phyloP scores from a whole-genome alignment of 2,888 invertebrate genomes.

The Leucophenga maculata region DNA sequence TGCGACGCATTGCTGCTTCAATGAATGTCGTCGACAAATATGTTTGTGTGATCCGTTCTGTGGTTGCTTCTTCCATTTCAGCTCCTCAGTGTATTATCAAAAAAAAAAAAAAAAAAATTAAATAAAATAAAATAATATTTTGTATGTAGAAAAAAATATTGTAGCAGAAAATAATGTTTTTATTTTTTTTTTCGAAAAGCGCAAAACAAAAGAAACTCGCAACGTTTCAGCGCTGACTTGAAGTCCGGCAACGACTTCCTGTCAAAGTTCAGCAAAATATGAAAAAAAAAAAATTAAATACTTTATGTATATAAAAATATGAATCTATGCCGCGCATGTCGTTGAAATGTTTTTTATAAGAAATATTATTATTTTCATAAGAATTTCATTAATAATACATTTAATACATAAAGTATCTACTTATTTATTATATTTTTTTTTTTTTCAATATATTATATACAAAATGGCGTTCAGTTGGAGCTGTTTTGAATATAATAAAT shows the following conservation, averaged over 20 bases:
- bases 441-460: not conserved
- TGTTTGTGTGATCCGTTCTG: not conserved
- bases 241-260: slow-evolving; percentile 46
- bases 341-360: not conserved
- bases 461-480: not conserved
- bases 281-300: slow-evolving; percentile 30
- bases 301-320: slow-evolving; percentile 14
- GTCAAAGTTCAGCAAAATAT: slow-evolving; percentile 50
- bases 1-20: not conserved
- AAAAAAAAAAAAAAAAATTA: slow-evolving; percentile 26
- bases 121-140: not conserved
- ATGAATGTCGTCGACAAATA: not conserved
- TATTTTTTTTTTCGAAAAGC: slow-evolving; percentile 9
- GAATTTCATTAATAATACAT: not conserved
- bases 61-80: no score
- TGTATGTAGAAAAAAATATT: slow-evolving; percentile 4
- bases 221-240: slow-evolving; percentile 20
- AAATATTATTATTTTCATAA: not conserved
- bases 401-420: no score
- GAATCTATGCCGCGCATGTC: not conserved
- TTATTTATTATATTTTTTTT: no score
- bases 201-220: slow-evolving; percentile 42
- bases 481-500: no score
- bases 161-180: slow-evolving; percentile 21
- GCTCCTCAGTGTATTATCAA: not conserved